Evolutionary conservation across 2,888 invertebrate species (phyloP), one percentile per base, ranked within the genome.

Genomic region (Stratiomys singularior): DNA sequence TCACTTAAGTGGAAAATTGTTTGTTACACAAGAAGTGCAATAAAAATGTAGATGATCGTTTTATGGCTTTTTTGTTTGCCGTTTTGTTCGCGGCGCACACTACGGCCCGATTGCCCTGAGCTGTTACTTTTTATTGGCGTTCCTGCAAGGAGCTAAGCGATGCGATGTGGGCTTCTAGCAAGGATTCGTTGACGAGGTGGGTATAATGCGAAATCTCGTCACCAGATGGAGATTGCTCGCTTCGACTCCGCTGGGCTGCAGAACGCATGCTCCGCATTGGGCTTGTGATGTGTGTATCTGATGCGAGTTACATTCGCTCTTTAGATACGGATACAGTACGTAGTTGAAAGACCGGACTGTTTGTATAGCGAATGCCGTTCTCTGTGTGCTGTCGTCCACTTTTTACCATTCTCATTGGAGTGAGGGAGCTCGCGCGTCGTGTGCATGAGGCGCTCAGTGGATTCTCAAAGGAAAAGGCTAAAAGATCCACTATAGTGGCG

Each of bases 1-100:
- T 83, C 83, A 84, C 81, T 85, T 83, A 82, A 83, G 85, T 84
- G 83, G 85, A 82, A 85, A 85, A 84, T 85, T 83, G 82, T 83
- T 78, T 76, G 76, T 64, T 64, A 76, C 60, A 76, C 64, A 46
- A 76, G 76, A 74, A 74, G 74, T 60, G 76, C 64, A 64, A 76
- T 76, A 76, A 76, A 76, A 63, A 64, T 76, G 47, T 64, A 64
- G 76, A 76, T 74, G 74, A 74, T 74, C 74, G 74, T 74, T 74
- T 74, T 74, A 74, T 74, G 23, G 60, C 74, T 74, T 74, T 72
- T 74, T 74, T 74, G 74, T 74, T 74, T 60, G 74, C 60, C 74
- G 58, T 60, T 74, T 74, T 74, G 60, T 60, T n/a, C 74, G 30
- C 21, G 58, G 13, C 56, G 66, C 66, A 30, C 18, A 74, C 60